Evolutionary conservation across 2,888 invertebrate species (phyloP).

Genomic region (Conus canariensis): DNA sequence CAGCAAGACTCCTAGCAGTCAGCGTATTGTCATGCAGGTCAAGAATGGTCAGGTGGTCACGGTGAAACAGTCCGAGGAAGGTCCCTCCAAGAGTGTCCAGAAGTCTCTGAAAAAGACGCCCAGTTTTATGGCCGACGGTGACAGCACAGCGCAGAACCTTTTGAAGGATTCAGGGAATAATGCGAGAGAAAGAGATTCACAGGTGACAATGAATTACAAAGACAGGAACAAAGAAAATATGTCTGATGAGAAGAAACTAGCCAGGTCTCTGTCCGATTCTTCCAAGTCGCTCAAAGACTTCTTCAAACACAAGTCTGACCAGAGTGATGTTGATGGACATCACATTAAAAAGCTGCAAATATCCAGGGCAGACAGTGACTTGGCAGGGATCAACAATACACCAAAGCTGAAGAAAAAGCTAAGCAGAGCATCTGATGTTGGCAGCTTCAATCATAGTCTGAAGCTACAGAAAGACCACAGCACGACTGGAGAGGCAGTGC

Average conservation of each 20-base stretch:
- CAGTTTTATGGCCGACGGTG: constrained; percentile 75
- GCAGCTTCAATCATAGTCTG: too few species aligned
- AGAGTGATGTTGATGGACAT: not conserved
- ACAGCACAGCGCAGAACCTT: constrained; percentile 63
- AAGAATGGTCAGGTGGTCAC: constrained; percentile 75
- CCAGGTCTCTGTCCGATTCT: not conserved
- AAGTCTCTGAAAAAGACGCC: constrained; percentile 55
- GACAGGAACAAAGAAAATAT: not conserved
- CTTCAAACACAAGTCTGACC: not conserved
- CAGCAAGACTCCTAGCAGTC: constrained; percentile 39
- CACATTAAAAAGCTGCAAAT: not conserved
- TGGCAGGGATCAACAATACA: not conserved
- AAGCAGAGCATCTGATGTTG: not conserved
- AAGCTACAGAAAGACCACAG: not conserved
- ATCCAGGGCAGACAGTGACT: not conserved
- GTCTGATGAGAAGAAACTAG: not conserved
- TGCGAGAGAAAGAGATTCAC: not conserved
- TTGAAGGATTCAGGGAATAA: not conserved
- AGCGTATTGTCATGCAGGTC: constrained; percentile 75
- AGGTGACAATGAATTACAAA: not conserved
- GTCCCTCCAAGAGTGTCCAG: constrained; percentile 61
- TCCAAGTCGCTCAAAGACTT: not conserved
- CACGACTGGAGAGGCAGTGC: not conserved
- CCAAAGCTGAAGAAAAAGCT: not conserved
- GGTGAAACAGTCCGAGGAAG: constrained; percentile 68